A percentile compares a stretch with the other conserved stretches of the same genome.
phyloP scores from a whole-genome alignment of 2,797 vertebrate genomes.

The Halcyon badia region DNA sequence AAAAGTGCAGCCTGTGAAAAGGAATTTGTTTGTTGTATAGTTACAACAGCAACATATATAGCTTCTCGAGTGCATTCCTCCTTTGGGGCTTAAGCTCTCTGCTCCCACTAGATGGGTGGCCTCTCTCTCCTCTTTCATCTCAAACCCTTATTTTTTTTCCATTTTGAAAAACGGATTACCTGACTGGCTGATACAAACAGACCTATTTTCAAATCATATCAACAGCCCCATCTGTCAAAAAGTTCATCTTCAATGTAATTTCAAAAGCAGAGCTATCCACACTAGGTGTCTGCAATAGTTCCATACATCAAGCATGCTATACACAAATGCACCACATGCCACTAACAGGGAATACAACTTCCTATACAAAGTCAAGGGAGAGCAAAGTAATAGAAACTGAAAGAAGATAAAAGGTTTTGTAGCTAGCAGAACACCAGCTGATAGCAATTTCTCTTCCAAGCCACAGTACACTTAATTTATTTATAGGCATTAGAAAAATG shows the following conservation, averaged over 20 bases:
- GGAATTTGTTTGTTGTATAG: neutral
- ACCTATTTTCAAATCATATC: constrained; percentile 46
- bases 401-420: constrained; percentile 49
- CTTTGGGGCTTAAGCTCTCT: neutral
- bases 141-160: neutral
- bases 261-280: neutral
- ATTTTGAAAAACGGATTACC: neutral
- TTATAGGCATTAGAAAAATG: constrained; percentile 42
- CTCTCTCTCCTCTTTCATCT: neutral
- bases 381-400: constrained; percentile 21
- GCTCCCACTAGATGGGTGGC: neutral
- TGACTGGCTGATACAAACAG: constrained; percentile 24
- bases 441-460: constrained; percentile 43
- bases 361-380: constrained; percentile 1
- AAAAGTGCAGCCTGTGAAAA: neutral
- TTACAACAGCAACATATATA: neutral
- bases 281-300: neutral
- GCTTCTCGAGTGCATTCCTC: neutral
- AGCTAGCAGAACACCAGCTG: constrained; percentile 27
- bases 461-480: constrained; percentile 47
- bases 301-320: neutral
- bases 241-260: constrained; percentile 26
- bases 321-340: neutral
- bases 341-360: constrained; percentile 7
- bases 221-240: constrained; percentile 27